A percentile compares a stretch with the other conserved stretches of the same genome.
phyloP scores from a whole-genome alignment of 2,888 invertebrate species.

The Drepana falcataria region DNA sequence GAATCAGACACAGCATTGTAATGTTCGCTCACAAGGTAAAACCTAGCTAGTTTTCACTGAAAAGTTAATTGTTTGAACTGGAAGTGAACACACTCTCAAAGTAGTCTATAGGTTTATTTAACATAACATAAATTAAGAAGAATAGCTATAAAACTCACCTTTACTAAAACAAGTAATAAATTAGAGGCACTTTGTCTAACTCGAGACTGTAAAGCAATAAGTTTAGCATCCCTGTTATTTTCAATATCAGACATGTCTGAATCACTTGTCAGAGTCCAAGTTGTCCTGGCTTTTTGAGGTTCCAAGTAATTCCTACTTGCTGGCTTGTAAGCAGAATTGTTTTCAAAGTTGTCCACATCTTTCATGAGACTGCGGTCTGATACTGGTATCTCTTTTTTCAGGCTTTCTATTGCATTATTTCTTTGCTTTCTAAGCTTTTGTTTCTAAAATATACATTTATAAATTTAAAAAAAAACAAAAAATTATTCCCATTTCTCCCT shows the following conservation, averaged over 20 bases:
- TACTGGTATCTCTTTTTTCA: slow-evolving; percentile 69
- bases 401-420: slow-evolving; percentile 64
- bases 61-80: too few species aligned
- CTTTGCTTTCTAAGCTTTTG: slow-evolving; percentile 70
- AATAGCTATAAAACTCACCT: slow-evolving; percentile 48
- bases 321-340: slow-evolving; percentile 58
- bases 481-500: background rate
- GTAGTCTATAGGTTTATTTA: too few species aligned
- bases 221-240: slow-evolving; percentile 67
- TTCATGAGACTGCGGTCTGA: slow-evolving; percentile 64
- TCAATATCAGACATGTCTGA: slow-evolving; percentile 84
- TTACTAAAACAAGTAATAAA: slow-evolving; percentile 77
- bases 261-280: slow-evolving; percentile 78
- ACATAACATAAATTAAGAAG: too few species aligned
- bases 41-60: too few species aligned
- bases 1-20: too few species aligned
- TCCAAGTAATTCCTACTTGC: slow-evolving; percentile 57
- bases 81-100: too few species aligned
- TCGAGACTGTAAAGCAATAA: slow-evolving; percentile 75
- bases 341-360: slow-evolving; percentile 62
- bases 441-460: slow-evolving; percentile 44
- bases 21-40: too few species aligned
- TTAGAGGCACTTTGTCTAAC: slow-evolving; percentile 83
- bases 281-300: slow-evolving; percentile 41
- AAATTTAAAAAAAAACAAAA: background rate